Evolutionary conservation across 2,113 vertebrate genomes (phyloP), one percentile per base, ranked within the genome.

Genomic region (Cyanoramphus novaezelandiae): DNA sequence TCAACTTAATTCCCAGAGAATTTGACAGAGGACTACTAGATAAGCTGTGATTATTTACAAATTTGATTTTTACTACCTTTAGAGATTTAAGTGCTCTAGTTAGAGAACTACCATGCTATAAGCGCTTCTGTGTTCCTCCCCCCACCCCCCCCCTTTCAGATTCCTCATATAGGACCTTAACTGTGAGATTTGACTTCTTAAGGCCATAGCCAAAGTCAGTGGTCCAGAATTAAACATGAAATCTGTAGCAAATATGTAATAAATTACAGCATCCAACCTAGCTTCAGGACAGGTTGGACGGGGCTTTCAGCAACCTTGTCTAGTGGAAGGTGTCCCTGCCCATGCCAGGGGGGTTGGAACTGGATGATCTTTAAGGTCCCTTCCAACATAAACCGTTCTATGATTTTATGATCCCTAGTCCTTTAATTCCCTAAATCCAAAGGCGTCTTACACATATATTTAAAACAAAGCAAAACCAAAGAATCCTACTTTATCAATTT

Each of bases 71-170:
- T 19, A 69, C 15, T 71, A 68, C 10, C 14, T 55, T 64, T 76
- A 43, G 23, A 37, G 9, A 86, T 20, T 47, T 47, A 65, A 46
- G 27, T 29, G 12, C 11, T 79, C 13, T 41, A 79, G 12, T 68
- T 46, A 72, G 20, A 35, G 20, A 95, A 82, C 15, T 28, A 76
- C 23, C 15, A 49, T 4, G 5, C 11, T 59, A 39, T 79, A 17
- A 52, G 29, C 0, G 1, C 16, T 43, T 33, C 12, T 11, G 8
- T 6, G 1, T 28, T 52, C 11, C 2, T 1, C 9, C 5, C 3
- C 16, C 24, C 37, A 88, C 1, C 9, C 6, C 3, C 19, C 16
- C 24, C 37, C 88, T 82, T 63, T 85, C 78, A 53, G n/a, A 88
- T 69, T 80, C 8, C 57, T 87, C 28, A 71, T 46, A 44, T 7